phyloP scores from a whole-genome alignment of 2,797 vertebrate genomes.

The Takifugu rubripes region DNA sequence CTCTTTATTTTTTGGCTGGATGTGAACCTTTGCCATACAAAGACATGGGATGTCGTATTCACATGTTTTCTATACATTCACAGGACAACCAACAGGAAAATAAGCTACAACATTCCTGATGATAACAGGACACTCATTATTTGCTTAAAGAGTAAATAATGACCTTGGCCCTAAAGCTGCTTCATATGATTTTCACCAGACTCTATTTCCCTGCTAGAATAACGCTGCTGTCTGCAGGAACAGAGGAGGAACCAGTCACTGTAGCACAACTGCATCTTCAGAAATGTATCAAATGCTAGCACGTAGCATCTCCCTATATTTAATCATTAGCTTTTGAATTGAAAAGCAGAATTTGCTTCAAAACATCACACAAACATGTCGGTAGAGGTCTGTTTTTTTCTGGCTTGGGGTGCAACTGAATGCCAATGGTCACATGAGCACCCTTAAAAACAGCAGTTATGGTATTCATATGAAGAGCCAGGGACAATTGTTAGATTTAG shows the following conservation, averaged over 20 bases:
- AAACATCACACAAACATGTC: not conserved
- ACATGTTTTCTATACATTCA: not conserved
- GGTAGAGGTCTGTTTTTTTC: not conserved
- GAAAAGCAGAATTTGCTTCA: not conserved
- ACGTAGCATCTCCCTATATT: too few species aligned
- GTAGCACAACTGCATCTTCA: too few species aligned
- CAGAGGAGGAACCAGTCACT: not conserved
- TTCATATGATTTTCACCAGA: conserved; percentile 83
- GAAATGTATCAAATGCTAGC: too few species aligned
- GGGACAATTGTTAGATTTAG: conserved; percentile 24
- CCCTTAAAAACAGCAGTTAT: conserved; percentile 2
- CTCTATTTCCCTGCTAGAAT: conserved; percentile 22
- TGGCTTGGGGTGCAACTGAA: not conserved
- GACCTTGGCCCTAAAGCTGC: conserved; percentile 68
- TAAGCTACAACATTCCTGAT: conserved; percentile 1
- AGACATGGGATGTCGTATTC: not conserved
- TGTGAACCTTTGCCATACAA: too few species aligned
- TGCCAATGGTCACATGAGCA: too few species aligned
- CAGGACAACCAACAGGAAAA: not conserved
- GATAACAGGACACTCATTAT: conserved; percentile 24
- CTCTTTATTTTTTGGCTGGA: too few species aligned
- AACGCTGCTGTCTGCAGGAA: conserved; percentile 17
- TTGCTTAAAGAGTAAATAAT: conserved; percentile 3
- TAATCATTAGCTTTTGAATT: too few species aligned
- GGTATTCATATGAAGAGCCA: conserved; percentile 18